A percentile compares a stretch with the other conserved stretches of the same genome.
These are phyloP conservation scores for Amiota minor DNA, from an alignment of 2,888 invertebrate species.

Conservation along the genomic window DNA sequence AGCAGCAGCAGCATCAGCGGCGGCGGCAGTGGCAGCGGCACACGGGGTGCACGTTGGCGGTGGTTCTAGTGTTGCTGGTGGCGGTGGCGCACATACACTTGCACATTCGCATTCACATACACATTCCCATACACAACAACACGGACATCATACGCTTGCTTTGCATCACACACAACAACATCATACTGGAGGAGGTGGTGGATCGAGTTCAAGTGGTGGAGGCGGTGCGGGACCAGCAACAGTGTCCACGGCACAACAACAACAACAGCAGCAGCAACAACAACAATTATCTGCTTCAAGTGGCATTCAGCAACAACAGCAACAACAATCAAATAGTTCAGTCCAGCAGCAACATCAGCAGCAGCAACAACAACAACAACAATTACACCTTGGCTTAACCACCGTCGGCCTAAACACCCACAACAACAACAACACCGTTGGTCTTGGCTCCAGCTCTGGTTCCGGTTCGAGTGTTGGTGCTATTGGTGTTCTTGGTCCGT, in stretches of 20 bases:
- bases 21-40: slow-evolving; percentile 54
- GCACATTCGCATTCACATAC: slow-evolving; percentile 15
- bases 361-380: slow-evolving; percentile 74
- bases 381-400: slow-evolving; percentile 18
- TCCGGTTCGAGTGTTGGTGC: slow-evolving; percentile 51
- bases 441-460: slow-evolving; percentile 53
- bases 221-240: background rate
- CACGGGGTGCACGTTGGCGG: slow-evolving; percentile 34
- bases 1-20: slow-evolving; percentile 75
- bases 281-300: background rate
- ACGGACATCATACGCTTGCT: slow-evolving; percentile 23
- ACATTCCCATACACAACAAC: slow-evolving; percentile 35
- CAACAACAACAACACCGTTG: slow-evolving; percentile 45
- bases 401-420: slow-evolving; percentile 37
- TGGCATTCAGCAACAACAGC: slow-evolving; percentile 41
- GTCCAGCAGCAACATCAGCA: slow-evolving; percentile 48
- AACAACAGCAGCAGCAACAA: slow-evolving; percentile 47
- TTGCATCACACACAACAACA: slow-evolving; percentile 36
- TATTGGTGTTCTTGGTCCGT: slow-evolving; percentile 46
- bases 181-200: slow-evolving; percentile 32
- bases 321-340: slow-evolving; percentile 40
- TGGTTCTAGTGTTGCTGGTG: slow-evolving; percentile 38
- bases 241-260: slow-evolving; percentile 32
- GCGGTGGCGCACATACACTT: slow-evolving; percentile 33
- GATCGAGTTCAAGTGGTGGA: slow-evolving; percentile 2